These are phyloP conservation scores for Philereme vetulata DNA, from an alignment of 2,888 invertebrate species.

Conservation along the genomic window DNA sequence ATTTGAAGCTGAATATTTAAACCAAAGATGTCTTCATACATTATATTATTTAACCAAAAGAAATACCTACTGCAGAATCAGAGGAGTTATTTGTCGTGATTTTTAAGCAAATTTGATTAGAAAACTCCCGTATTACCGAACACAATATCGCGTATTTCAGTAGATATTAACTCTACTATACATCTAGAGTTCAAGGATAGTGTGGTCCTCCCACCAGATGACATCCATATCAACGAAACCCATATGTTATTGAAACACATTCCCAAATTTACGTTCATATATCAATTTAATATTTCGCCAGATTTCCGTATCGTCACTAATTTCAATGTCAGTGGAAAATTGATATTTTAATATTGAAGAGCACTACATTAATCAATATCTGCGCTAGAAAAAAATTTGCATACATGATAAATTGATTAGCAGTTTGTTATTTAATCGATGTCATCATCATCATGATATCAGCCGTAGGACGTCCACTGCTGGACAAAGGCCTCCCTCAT, in stretches of 20 bases:
- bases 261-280: conserved; percentile 19
- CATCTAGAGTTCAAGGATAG: conserved; percentile 30
- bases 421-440: conserved; percentile 15
- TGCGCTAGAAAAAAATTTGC: conserved; percentile 21
- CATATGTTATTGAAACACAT: conserved; percentile 29
- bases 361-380: conserved; percentile 16
- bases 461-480: too few species aligned
- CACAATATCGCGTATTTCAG: not conserved
- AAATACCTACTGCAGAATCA: too few species aligned
- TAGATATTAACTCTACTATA: conserved; percentile 5
- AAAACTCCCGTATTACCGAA: too few species aligned
- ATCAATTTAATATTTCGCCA: conserved; percentile 15
- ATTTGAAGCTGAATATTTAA: not conserved
- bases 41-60: not conserved
- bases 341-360: conserved; percentile 17
- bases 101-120: too few species aligned
- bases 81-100: too few species aligned
- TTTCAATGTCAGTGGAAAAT: conserved; percentile 28
- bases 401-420: conserved; percentile 22
- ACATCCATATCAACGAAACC: conserved; percentile 26
- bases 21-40: not conserved
- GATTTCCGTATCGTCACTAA: conserved; percentile 27
- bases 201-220: conserved; percentile 36
- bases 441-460: too few species aligned
- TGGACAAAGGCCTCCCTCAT: too few species aligned